These are phyloP conservation scores for Brachyalestes nurse DNA, from an alignment of 2,797 vertebrate genomes.

Conservation along the genomic window DNA sequence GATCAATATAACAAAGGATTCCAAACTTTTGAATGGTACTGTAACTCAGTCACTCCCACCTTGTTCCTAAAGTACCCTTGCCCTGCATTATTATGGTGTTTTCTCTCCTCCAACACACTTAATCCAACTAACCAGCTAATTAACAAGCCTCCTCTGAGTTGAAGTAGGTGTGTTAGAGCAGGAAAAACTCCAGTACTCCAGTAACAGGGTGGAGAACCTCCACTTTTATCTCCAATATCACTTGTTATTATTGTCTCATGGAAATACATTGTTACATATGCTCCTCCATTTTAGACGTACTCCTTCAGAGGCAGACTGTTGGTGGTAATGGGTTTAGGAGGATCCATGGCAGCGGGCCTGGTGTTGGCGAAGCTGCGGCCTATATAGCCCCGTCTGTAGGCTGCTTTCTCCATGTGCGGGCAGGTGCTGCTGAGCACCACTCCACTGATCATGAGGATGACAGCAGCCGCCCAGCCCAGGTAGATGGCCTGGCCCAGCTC, in stretches of 20 bases:
- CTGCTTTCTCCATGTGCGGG: constrained; percentile 73
- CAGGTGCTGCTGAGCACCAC: constrained; percentile 82
- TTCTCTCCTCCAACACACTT: not conserved
- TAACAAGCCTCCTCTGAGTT: not conserved
- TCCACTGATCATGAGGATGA: constrained; percentile 82
- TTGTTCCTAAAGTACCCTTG: not conserved
- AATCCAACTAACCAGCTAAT: not conserved
- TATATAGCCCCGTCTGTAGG: constrained; percentile 75
- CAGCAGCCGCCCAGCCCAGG: constrained; percentile 79
- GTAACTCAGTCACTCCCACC: not conserved
- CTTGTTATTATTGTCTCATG: not conserved
- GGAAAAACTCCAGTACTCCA: not conserved
- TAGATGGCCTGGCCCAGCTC: constrained; percentile 85
- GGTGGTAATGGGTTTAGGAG: constrained; percentile 73
- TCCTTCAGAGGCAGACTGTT: constrained; percentile 78
- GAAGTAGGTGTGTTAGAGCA: not conserved
- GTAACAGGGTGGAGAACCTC: not conserved
- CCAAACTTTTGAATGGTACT: not conserved
- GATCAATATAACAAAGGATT: not conserved
- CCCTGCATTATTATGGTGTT: not conserved
- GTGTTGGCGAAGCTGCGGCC: constrained; percentile 78
- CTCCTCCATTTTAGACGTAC: constrained; percentile 72
- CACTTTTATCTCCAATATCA: not conserved
- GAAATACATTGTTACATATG: not conserved
- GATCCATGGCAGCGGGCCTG: constrained; percentile 65